Percentiles rank a stretch among this genome's conserved stretches.
These are phyloP conservation scores for Alsophila aescularia DNA, from an alignment of 2,888 invertebrate genomes.

Conservation along the genomic window DNA sequence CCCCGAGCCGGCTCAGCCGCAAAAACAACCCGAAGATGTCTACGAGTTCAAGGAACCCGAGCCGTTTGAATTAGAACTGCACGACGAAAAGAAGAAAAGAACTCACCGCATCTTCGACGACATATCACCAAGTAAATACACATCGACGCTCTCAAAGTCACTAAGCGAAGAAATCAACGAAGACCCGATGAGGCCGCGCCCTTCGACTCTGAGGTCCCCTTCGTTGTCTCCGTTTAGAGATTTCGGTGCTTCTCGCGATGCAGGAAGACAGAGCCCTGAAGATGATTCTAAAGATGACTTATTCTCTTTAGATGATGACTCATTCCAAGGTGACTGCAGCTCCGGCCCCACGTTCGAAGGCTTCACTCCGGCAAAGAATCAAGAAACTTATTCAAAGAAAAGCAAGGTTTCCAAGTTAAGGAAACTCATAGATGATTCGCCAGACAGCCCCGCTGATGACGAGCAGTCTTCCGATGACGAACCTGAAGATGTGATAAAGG, in stretches of 20 bases:
- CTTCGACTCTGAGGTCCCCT: constrained; percentile 67
- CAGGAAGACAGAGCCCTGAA: constrained; percentile 85
- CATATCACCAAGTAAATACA: constrained; percentile 78
- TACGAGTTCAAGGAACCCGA: constrained; percentile 96
- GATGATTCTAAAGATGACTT: constrained; percentile 86
- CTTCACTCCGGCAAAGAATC: constrained; percentile 83
- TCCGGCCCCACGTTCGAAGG: constrained; percentile 83
- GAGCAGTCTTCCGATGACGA: constrained; percentile 82
- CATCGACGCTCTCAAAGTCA: constrained; percentile 73
- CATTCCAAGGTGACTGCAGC: constrained; percentile 83
- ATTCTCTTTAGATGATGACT: constrained; percentile 85
- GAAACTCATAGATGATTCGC: constrained; percentile 78
- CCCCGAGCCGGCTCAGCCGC: constrained; percentile 55
- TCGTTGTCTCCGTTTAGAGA: constrained; percentile 78
- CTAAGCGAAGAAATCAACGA: constrained; percentile 84
- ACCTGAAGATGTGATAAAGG: constrained; percentile 57
- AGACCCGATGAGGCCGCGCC: constrained; percentile 63
- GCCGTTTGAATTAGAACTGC: constrained; percentile 92
- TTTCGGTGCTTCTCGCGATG: constrained; percentile 77
- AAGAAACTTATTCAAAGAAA: constrained; percentile 82
- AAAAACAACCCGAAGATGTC: constrained; percentile 86
- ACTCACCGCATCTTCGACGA: constrained; percentile 81
- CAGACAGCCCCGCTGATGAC: constrained; percentile 79
- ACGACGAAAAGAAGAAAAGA: constrained; percentile 82
- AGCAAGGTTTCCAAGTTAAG: constrained; percentile 76